These are phyloP conservation scores for Microplitis mediator DNA, from an alignment of 1,140 invertebrate genomes.

Conservation along the genomic window DNA sequence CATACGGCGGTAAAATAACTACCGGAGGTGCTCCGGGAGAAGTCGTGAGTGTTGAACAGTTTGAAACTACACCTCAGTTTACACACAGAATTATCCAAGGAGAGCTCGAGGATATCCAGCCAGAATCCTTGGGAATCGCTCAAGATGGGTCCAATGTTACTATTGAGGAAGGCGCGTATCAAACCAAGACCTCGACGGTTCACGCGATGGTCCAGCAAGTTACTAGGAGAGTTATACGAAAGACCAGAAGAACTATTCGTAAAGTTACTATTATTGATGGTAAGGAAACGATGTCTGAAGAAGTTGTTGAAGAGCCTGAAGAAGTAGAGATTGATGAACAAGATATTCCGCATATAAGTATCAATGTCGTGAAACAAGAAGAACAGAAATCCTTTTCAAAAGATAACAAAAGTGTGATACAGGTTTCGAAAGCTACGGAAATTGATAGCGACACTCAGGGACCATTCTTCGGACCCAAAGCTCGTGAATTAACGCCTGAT, in stretches of 20 bases:
- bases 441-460: conserved; percentile 34
- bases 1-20: conserved; percentile 67
- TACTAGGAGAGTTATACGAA: conserved; percentile 75
- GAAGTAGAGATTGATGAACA: conserved; percentile 79
- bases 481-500: conserved; percentile 28
- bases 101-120: conserved; percentile 43
- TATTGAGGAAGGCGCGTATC: conserved; percentile 54
- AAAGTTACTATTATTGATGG: conserved; percentile 80
- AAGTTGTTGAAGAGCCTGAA: conserved; percentile 82
- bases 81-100: conserved; percentile 59
- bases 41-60: conserved; percentile 69
- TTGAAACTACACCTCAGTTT: conserved; percentile 66
- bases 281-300: conserved; percentile 80
- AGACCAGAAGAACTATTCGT: conserved; percentile 74
- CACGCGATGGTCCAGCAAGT: conserved; percentile 80
- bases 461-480: conserved; percentile 44
- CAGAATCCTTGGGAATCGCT: conserved; percentile 24
- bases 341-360: conserved; percentile 75
- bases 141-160: conserved; percentile 45
- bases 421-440: background rate
- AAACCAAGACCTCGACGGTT: conserved; percentile 67
- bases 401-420: background rate
- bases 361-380: conserved; percentile 70
- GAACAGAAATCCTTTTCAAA: conserved; percentile 30
- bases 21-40: conserved; percentile 65